A percentile compares a stretch with the other conserved stretches of the same genome.
Conservation (phyloP, 2,797 vertebrate genomes). For the Coreius guichenoti region DNA sequence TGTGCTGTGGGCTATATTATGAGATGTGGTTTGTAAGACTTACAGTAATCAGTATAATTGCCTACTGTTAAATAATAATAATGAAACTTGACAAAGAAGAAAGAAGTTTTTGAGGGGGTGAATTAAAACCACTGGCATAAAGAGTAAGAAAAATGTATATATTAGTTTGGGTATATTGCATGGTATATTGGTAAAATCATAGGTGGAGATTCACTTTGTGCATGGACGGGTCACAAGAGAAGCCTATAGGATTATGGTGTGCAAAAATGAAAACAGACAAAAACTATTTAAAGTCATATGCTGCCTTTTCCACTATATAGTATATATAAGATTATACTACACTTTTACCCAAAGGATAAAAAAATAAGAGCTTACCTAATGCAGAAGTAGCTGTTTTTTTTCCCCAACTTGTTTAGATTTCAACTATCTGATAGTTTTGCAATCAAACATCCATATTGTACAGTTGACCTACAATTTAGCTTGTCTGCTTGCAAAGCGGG, state of each 20-base stretch:
- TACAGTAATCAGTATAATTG: not conserved
- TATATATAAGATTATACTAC: not conserved
- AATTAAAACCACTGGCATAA: not conserved
- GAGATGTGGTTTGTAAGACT: not conserved
- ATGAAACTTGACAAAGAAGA: not conserved
- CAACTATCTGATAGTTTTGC: not conserved
- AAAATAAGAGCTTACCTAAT: not conserved
- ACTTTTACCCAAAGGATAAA: not conserved
- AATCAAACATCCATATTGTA: not conserved
- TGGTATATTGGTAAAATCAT: not conserved
- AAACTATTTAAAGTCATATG: not conserved
- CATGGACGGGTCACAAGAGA: not conserved
- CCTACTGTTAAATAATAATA: not conserved
- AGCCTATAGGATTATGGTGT: not conserved
- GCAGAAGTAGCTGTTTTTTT: not conserved
- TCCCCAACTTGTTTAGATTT: not conserved
- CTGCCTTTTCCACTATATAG: not conserved
- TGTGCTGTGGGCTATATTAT: conserved; percentile 1
- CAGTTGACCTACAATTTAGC: not conserved
- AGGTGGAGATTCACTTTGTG: not conserved
- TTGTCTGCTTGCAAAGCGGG: too few relatives aligned
- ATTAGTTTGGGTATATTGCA: not conserved
- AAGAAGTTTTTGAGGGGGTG: not conserved
- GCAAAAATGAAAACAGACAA: not conserved
- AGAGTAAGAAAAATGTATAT: not conserved